Evolutionary conservation across 2,888 invertebrate species (phyloP), one percentile per base, ranked within the genome.

Genomic region (Psylliodes chrysocephalus): DNA sequence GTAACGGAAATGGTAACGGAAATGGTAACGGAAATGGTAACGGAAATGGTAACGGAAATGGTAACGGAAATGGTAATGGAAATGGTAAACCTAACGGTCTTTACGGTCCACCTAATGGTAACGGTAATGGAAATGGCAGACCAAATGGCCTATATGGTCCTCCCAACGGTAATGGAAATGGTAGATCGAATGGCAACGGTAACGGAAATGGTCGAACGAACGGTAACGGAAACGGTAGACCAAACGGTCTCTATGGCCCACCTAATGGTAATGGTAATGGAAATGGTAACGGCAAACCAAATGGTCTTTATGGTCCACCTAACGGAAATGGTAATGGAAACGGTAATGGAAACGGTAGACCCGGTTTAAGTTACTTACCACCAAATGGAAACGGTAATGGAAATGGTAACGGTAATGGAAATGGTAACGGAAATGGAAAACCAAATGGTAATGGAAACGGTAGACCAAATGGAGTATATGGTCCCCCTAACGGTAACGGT

Each of bases 41-140:
- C 12, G 47, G 59, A 6, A 64, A 67, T 63, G n/a, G n/a, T n/a
- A n/a, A n/a, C n/a, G n/a, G n/a, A n/a, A 68, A 71, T 63, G 71
- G 74, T 14, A 66, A 73, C 54, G 73, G 77, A 1, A 63, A 63
- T 49, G 70, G 70, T 28, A 68, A 67, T 47, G 70, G 72, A 6
- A 72, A 69, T 19, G 71, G 66, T 42, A 62, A 51, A 54, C 70
- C 70, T 17, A 54, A 64, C 35, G 47, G 61, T n/a, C 38, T 63
- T 7, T 85, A 84, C 66, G 82, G 82, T 22, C 70, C 83, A 19
- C 84, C 85, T 15, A 40, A 40, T 14, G 74, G 71, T 17, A 66
- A 67, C 33, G 65, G 51, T 1, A 62, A 62, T 46, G 61, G 63
- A 19, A 35, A 30, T 63, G 79, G 18, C 78, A 55, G 30, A 47